Conservation (phyloP, 2,888 invertebrate species). For the Mellilla xanthometata region DNA sequence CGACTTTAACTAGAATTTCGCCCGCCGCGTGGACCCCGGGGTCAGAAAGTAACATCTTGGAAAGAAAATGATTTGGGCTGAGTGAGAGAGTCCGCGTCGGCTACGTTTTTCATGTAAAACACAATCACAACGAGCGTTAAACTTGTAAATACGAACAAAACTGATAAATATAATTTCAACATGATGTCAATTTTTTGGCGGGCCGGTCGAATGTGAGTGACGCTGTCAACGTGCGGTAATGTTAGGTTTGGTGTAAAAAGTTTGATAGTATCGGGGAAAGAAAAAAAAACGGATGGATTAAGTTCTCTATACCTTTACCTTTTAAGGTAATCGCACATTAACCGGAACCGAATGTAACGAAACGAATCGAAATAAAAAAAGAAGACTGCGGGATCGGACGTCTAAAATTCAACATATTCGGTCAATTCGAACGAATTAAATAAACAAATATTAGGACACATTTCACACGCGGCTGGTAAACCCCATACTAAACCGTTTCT, state of each 20-base stretch:
- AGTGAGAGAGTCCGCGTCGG: neutral
- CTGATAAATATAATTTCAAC: slow-evolving; percentile 52
- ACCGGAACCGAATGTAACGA: too few species aligned
- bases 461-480: too few species aligned
- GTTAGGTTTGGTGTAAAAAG: neutral
- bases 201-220: slow-evolving; percentile 2
- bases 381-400: too few species aligned
- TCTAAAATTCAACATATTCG: too few species aligned
- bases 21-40: slow-evolving; percentile 44
- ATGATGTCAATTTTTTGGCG: slow-evolving; percentile 34
- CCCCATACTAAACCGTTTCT: too few species aligned
- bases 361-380: too few species aligned
- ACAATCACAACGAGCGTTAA: slow-evolving; percentile 47
- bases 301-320: too few species aligned
- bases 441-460: too few species aligned
- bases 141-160: slow-evolving; percentile 51
- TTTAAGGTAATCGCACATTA: too few species aligned
- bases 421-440: too few species aligned
- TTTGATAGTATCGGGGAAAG: neutral
- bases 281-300: too few species aligned
- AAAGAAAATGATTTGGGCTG: neutral
- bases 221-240: slow-evolving; percentile 8
- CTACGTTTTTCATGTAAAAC: slow-evolving; percentile 23
- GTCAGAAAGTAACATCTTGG: slow-evolving; percentile 63
- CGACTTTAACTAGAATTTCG: slow-evolving; percentile 62